phyloP scores from a whole-genome alignment of 1,140 invertebrate genomes.

The Eriosoma lanigerum region DNA sequence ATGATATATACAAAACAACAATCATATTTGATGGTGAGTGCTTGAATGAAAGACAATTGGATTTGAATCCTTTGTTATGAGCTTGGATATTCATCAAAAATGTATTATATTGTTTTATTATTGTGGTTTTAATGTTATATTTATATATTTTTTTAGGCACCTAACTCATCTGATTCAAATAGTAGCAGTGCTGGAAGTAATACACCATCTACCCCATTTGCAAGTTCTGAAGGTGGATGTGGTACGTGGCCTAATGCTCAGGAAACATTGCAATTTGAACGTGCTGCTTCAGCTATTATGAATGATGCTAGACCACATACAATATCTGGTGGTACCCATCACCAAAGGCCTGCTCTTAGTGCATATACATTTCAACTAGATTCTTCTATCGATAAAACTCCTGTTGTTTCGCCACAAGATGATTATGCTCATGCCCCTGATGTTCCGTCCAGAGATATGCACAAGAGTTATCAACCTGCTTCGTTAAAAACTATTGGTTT shows the following conservation, averaged over 20 bases:
- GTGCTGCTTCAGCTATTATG: constrained; percentile 71
- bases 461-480: constrained; percentile 25
- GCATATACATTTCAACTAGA: constrained; percentile 85
- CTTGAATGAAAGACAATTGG: neutral
- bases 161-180: constrained; percentile 58
- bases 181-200: constrained; percentile 60
- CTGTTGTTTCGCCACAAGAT: constrained; percentile 52
- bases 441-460: constrained; percentile 40
- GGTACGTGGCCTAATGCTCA: constrained; percentile 84
- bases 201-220: constrained; percentile 60
- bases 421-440: constrained; percentile 49
- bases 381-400: constrained; percentile 54
- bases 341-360: constrained; percentile 81
- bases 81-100: neutral
- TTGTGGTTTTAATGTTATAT: neutral
- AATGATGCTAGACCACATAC: constrained; percentile 82
- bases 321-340: constrained; percentile 75
- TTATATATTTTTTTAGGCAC: constrained; percentile 38
- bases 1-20: constrained; percentile 49
- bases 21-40: constrained; percentile 28
- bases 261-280: constrained; percentile 73
- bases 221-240: constrained; percentile 59
- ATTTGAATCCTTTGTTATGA: neutral
- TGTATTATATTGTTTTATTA: neutral
- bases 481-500: constrained; percentile 30